Conservation (phyloP, 2,113 vertebrate species). For the Atlantisia rogersi region DNA sequence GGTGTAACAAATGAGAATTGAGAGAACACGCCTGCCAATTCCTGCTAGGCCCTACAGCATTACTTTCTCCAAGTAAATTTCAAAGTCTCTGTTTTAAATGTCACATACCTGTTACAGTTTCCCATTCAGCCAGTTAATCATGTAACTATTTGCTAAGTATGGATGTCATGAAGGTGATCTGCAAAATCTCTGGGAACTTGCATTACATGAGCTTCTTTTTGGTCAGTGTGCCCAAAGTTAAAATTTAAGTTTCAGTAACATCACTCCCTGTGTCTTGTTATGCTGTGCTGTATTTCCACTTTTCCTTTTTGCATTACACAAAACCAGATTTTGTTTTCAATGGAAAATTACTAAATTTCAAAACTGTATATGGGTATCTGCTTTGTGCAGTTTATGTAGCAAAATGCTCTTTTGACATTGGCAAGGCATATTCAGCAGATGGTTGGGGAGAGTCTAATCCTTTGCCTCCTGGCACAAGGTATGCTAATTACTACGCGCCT, state of each 20-base stretch:
- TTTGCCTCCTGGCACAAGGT: constrained; percentile 2
- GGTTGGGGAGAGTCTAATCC: neutral
- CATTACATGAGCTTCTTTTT: neutral
- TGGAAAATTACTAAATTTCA: constrained; percentile 10
- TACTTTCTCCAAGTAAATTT: constrained; percentile 5
- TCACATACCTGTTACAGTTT: neutral
- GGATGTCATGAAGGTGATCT: constrained; percentile 6
- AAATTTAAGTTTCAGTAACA: neutral
- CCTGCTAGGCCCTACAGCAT: neutral
- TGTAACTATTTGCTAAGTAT: neutral
- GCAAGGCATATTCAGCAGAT: constrained; percentile 23
- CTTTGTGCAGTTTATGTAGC: constrained; percentile 6
- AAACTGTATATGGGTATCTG: neutral
- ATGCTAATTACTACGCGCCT: neutral
- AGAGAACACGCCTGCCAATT: neutral
- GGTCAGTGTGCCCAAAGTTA: constrained; percentile 9
- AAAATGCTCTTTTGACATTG: constrained; percentile 31
- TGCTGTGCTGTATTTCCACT: neutral
- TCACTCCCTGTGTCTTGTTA: neutral
- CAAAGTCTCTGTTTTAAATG: constrained; percentile 6
- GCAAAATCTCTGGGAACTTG: constrained; percentile 24
- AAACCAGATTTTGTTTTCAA: constrained; percentile 21
- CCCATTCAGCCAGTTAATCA: constrained; percentile 13
- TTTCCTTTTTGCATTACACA: neutral
- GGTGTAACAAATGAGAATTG: neutral